Percentiles rank a stretch among this genome's conserved stretches.
phyloP scores from a whole-genome alignment of 2,113 vertebrate species.

The Carassius auratus region DNA sequence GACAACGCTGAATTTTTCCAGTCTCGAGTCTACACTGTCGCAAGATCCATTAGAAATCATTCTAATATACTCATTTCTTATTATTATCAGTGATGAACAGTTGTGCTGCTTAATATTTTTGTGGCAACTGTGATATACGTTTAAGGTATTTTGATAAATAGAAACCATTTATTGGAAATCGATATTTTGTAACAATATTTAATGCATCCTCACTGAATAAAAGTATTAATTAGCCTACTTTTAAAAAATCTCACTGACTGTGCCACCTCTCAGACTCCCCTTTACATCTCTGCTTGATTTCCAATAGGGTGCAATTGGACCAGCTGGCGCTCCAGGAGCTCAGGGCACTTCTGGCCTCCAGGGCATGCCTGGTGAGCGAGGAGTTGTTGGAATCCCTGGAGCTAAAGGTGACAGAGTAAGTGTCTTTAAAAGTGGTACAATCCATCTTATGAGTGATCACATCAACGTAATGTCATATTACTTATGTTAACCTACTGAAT shows the following conservation, averaged over 20 bases:
- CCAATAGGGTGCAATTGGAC: conserved; percentile 85
- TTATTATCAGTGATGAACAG: background rate
- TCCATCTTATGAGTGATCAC: background rate
- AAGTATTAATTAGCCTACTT: background rate
- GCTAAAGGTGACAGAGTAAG: conserved; percentile 96
- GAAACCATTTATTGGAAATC: background rate
- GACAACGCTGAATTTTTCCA: too few species aligned
- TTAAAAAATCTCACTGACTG: too few species aligned
- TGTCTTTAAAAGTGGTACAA: conserved; percentile 28
- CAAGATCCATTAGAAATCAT: too few species aligned
- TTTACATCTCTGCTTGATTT: conserved; percentile 11
- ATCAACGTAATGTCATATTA: background rate
- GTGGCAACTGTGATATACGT: too few species aligned
- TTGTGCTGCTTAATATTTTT: too few species aligned
- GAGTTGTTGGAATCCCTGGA: conserved; percentile 87
- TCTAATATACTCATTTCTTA: background rate
- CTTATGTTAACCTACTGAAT: background rate
- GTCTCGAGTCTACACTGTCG: too few species aligned
- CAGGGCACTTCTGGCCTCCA: conserved; percentile 93
- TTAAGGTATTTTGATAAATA: too few species aligned
- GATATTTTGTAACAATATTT: background rate
- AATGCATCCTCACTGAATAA: background rate
- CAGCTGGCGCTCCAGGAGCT: conserved; percentile 80
- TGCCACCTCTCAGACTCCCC: background rate
- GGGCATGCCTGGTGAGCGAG: conserved; percentile 97